A percentile compares a stretch with the other conserved stretches of the same genome.
phyloP scores from a whole-genome alignment of 1,140 invertebrate genomes.

The Pachyrhynchus sulphureomaculatus region DNA sequence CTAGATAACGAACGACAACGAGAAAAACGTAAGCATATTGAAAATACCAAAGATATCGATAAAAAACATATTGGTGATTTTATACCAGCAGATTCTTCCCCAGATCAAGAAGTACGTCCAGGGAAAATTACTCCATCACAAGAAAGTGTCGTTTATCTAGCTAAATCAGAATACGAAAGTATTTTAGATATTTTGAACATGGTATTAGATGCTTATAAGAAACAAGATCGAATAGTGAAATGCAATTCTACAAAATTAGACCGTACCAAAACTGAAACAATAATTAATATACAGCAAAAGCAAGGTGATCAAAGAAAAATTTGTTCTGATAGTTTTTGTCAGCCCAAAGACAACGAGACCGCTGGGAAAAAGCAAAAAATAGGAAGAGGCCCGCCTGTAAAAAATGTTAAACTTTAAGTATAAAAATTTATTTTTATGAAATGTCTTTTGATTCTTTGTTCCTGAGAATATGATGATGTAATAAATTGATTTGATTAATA shows the following conservation, averaged over 20 bases:
- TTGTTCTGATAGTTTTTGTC: constrained; percentile 8
- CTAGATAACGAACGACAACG: constrained; percentile 10
- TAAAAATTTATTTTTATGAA: too few species aligned
- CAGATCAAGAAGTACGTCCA: neutral
- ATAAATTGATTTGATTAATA: too few species aligned
- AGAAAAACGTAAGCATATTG: neutral
- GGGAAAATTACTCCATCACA: neutral
- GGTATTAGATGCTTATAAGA: constrained; percentile 5
- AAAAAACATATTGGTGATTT: constrained; percentile 4
- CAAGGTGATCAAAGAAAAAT: constrained; percentile 10
- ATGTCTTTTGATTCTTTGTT: too few species aligned
- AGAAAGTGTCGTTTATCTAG: neutral
- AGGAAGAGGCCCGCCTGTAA: neutral
- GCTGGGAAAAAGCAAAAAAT: constrained; percentile 4
- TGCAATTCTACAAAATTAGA: neutral
- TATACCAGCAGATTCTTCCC: neutral
- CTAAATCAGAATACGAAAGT: constrained; percentile 9
- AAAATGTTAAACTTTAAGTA: too few species aligned
- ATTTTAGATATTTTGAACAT: constrained; percentile 17
- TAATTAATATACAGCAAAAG: neutral
- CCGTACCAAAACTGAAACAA: constrained; percentile 8
- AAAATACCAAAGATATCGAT: neutral
- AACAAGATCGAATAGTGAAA: neutral
- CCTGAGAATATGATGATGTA: too few species aligned
- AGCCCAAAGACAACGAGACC: neutral